phyloP scores from a whole-genome alignment of 2,797 vertebrate genomes.

The Odontamblyopus rebecca region DNA sequence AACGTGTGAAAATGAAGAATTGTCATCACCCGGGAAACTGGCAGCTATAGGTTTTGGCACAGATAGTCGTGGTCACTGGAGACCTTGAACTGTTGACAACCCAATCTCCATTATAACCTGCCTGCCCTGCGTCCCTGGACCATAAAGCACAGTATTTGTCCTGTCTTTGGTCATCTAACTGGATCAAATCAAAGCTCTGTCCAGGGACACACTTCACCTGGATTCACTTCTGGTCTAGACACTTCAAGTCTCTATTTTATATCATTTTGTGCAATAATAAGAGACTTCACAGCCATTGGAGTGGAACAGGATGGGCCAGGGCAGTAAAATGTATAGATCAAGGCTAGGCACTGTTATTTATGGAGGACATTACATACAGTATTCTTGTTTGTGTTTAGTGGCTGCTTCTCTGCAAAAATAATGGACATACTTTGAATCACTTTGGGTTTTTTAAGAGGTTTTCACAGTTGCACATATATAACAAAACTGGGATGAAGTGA shows the following conservation, averaged over 20 bases:
- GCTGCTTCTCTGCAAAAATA: neutral
- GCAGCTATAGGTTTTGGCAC: constrained; percentile 39
- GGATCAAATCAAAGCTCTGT: constrained; percentile 34
- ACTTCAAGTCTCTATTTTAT: constrained; percentile 20
- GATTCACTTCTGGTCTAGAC: constrained; percentile 18
- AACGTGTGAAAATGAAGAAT: constrained; percentile 67
- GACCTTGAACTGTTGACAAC: constrained; percentile 49
- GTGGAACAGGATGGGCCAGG: neutral
- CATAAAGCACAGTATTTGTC: constrained; percentile 54
- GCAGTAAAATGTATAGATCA: neutral
- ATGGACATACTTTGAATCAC: too few relatives aligned
- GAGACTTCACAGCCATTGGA: neutral
- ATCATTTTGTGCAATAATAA: constrained; percentile 22
- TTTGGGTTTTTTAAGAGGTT: neutral
- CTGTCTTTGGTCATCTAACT: constrained; percentile 58
- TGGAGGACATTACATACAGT: neutral
- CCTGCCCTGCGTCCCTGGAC: constrained; percentile 36
- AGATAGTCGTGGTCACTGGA: constrained; percentile 47
- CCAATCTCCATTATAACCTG: constrained; percentile 40
- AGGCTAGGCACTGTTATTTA: neutral
- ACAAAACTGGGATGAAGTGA: neutral
- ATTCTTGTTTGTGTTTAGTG: neutral
- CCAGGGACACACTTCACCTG: constrained; percentile 18
- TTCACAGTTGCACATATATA: neutral
- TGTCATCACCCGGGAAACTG: constrained; percentile 50